Evolutionary conservation across 2,113 vertebrate species (phyloP), one percentile per base, ranked within the genome.

Genomic region (Corapipo altera): DNA sequence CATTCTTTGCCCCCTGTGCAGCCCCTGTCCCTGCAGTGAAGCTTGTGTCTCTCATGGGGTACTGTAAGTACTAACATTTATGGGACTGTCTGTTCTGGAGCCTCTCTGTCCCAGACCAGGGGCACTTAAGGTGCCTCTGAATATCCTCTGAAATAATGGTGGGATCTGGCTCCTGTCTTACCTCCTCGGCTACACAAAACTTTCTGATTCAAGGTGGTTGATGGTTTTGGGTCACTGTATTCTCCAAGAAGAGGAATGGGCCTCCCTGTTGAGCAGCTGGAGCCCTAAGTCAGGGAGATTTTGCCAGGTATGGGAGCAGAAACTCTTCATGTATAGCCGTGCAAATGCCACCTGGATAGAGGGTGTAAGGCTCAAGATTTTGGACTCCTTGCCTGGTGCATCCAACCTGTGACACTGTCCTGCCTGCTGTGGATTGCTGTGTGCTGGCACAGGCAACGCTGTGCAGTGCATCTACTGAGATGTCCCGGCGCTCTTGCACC

Each of bases 1-100:
- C 98, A 0, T 98, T 99, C 76, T 99, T 98, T 19, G 78, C 96
- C 14, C 98, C 99, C 6, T 99, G 99, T n/a, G 78, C 89, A 8
- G 97, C 98, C 51, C 99, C 99, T 5, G 51, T 81, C 22, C 79
- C 52, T 20, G 97, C 98, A 0, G 97, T 99, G 94, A 98, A 98
- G 95, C 70, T 99, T 0, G 97, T 99, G 51, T 98, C 98, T 95
- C 93, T 98, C 88, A 96, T 99, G 43, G 98, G 98, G 73, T 93
- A 99, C 92, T 98, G 99, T 99, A 92, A 99, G 99, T 99, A 71
- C 32, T 19, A 11, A 32, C 16, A 28, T 46, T 7, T 9, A 6
- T 0, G 12, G 49, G 16, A 49, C 20, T 30, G 26, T 41, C 1
- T 1, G 7, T 58, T 61, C 62, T 1, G 1, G 32, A 64, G 15